phyloP scores from a whole-genome alignment of 2,113 vertebrate species.

The Tragelaphus strepsiceros region DNA sequence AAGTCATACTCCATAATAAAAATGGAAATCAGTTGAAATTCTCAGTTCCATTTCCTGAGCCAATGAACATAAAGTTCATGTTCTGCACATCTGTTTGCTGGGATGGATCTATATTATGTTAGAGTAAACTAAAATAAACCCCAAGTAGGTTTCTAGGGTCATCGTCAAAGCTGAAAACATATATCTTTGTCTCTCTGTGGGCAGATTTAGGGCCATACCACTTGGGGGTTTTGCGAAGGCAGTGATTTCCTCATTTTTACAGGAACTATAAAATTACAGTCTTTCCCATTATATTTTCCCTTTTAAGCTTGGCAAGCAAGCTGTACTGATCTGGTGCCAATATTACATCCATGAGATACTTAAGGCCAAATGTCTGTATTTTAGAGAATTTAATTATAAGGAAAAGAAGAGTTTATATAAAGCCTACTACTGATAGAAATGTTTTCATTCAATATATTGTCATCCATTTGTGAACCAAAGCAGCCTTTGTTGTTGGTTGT shows the following conservation, averaged over 20 bases:
- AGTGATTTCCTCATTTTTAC: constrained; percentile 53
- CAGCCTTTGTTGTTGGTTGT: neutral
- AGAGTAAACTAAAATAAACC: constrained; percentile 37
- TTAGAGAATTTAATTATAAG: constrained; percentile 66
- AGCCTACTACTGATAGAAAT: constrained; percentile 35
- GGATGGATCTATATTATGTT: neutral
- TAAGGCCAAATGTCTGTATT: constrained; percentile 49
- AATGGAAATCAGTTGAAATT: constrained; percentile 67
- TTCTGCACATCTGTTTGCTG: constrained; percentile 56
- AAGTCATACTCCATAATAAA: constrained; percentile 63
- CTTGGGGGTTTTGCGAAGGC: constrained; percentile 16
- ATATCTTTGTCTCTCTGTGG: neutral
- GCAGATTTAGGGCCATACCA: neutral
- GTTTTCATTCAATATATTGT: constrained; percentile 59
- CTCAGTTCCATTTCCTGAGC: constrained; percentile 35
- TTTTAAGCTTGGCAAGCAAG: constrained; percentile 41
- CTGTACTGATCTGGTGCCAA: constrained; percentile 37
- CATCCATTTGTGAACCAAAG: constrained; percentile 18
- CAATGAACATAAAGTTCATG: constrained; percentile 54
- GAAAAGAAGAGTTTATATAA: constrained; percentile 52
- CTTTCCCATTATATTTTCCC: constrained; percentile 52
- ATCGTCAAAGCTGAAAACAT: neutral
- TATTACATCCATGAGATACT: constrained; percentile 13
- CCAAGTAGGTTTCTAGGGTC: neutral
- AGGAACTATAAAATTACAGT: constrained; percentile 32